These are phyloP conservation scores for Corydoras sp. DNA, from an alignment of 2,113 vertebrate genomes.

Conservation along the genomic window DNA sequence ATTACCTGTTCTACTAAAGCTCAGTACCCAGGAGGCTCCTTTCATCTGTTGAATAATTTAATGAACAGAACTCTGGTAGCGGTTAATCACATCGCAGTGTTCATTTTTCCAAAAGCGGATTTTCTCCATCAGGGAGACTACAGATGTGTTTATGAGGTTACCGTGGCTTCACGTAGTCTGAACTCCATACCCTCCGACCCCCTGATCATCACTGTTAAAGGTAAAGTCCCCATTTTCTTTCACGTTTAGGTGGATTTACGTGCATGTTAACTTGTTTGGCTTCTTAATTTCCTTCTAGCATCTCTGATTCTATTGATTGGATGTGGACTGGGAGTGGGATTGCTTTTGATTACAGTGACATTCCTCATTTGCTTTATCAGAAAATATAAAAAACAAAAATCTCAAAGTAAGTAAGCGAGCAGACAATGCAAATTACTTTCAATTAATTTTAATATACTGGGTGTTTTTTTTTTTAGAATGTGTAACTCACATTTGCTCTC, in stretches of 20 bases:
- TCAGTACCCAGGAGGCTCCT: conserved; percentile 14
- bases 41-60: conserved; percentile 15
- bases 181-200: neutral
- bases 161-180: conserved; percentile 23
- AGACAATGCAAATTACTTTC: no score
- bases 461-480: no score
- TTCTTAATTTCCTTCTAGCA: neutral
- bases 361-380: neutral
- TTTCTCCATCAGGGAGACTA: conserved; percentile 37
- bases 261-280: no score
- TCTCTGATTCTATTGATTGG: neutral
- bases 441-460: no score
- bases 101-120: conserved; percentile 26
- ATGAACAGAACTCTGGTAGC: conserved; percentile 4
- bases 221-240: neutral
- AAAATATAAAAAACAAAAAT: neutral
- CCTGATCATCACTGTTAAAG: neutral
- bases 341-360: neutral
- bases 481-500: no score
- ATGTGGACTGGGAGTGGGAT: neutral
- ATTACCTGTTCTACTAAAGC: conserved; percentile 33
- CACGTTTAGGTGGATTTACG: no score
- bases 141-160: conserved; percentile 39
- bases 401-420: no score
- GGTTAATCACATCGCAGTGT: conserved; percentile 20